These are phyloP conservation scores for Eupithecia inturbata DNA, from an alignment of 2,888 invertebrate species.

Conservation along the genomic window DNA sequence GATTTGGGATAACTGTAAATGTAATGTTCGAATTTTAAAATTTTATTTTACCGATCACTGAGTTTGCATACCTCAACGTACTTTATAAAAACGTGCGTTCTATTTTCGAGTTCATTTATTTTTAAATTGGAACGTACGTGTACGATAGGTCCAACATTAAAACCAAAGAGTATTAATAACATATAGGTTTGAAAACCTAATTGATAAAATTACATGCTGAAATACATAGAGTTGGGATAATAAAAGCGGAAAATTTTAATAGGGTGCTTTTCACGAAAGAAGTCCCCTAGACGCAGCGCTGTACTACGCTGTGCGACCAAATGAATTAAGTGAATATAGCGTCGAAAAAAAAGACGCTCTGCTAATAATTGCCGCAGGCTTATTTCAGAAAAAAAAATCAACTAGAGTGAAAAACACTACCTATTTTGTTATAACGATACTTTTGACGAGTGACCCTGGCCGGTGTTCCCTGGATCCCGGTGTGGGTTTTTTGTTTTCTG, in stretches of 20 bases:
- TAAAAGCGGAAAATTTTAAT: neutral
- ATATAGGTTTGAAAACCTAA: neutral
- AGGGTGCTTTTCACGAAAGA: no score
- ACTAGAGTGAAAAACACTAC: no score
- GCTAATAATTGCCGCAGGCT: no score
- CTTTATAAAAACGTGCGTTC: neutral
- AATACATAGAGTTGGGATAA: no score
- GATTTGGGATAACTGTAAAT: neutral
- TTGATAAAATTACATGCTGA: neutral
- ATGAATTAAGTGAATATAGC: no score
- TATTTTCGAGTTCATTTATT: neutral
- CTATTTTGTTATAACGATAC: neutral
- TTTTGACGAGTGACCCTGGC: neutral
- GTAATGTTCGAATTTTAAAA: slow-evolving; percentile 1
- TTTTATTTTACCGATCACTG: neutral
- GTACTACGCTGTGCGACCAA: no score
- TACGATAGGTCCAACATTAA: neutral
- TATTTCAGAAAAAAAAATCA: no score
- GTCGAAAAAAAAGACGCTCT: no score
- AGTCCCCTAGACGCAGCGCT: no score
- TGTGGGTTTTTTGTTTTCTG: neutral
- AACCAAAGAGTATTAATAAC: neutral
- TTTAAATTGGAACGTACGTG: neutral
- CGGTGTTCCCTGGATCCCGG: slow-evolving; percentile 1
- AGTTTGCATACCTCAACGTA: neutral